Conservation (phyloP, 2,797 vertebrate genomes). For the Natrix natrix region DNA sequence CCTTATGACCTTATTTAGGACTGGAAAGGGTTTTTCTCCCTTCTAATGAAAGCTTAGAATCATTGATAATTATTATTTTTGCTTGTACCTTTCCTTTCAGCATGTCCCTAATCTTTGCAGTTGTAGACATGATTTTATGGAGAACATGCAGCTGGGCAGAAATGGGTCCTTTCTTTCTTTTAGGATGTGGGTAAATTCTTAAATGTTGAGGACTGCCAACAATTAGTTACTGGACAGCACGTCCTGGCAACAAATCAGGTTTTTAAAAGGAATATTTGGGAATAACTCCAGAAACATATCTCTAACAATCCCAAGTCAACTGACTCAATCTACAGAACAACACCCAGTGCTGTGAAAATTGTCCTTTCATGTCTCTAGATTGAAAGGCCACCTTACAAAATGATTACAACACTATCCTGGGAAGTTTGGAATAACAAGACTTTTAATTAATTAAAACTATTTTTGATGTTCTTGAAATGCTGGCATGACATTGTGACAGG, state of each 20-base stretch:
- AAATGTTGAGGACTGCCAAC: constrained; percentile 22
- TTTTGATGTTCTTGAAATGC: not conserved
- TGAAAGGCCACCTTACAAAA: not conserved
- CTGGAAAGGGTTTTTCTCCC: not conserved
- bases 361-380: not conserved
- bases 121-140: not conserved
- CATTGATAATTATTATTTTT: not conserved
- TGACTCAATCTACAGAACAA: not conserved
- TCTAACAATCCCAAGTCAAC: not conserved
- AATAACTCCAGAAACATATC: constrained; percentile 11
- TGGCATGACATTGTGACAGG: not conserved
- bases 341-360: not conserved
- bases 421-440: not conserved
- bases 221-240: constrained; percentile 15
- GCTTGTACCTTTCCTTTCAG: not conserved
- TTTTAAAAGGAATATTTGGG: constrained; percentile 1
- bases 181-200: not conserved
- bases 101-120: not conserved
- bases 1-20: not conserved
- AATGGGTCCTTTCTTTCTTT: not conserved
- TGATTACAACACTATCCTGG: not conserved
- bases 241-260: not conserved
- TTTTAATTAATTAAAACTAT: not conserved
- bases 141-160: not conserved
- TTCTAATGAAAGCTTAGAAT: not conserved